phyloP scores from a whole-genome alignment of 2,797 vertebrate species.

The Tragelaphus eurycerus region DNA sequence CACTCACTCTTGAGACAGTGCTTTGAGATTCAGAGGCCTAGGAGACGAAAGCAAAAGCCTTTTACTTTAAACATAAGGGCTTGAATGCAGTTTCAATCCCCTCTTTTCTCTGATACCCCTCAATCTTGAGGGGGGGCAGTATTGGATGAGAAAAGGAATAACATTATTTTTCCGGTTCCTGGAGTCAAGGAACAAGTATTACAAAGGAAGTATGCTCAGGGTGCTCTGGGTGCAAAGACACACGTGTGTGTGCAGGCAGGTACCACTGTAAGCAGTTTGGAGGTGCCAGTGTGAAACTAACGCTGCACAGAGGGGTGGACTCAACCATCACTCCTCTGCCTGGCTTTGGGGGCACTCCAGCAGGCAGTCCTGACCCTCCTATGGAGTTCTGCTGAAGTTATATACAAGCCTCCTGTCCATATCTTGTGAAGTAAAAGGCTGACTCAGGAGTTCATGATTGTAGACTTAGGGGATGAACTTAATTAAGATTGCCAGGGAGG shows the following conservation, averaged over 20 bases:
- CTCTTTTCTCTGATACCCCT: not conserved
- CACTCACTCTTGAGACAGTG: not conserved
- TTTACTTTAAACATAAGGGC: not conserved
- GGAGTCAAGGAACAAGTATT: not conserved
- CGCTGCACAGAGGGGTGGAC: not conserved
- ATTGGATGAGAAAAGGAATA: not conserved
- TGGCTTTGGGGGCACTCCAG: not conserved
- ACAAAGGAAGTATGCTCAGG: not conserved
- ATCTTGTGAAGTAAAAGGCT: not conserved
- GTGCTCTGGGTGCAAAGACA: not conserved
- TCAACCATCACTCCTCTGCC: not conserved
- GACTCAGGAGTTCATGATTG: not conserved
- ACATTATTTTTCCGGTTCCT: not conserved
- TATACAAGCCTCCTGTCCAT: not conserved
- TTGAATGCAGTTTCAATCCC: not conserved
- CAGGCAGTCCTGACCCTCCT: not conserved
- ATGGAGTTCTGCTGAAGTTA: not conserved
- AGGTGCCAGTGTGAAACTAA: not conserved
- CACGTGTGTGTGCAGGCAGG: not conserved
- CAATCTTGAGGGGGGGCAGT: not conserved
- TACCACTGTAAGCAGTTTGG: not conserved
- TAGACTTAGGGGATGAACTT: not conserved
- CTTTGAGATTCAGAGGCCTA: not conserved
- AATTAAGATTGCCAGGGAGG: not conserved
- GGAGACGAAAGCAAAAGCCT: not conserved